These are phyloP conservation scores for Menidia beryllina DNA, from an alignment of 2,113 vertebrate genomes.

Conservation along the genomic window DNA sequence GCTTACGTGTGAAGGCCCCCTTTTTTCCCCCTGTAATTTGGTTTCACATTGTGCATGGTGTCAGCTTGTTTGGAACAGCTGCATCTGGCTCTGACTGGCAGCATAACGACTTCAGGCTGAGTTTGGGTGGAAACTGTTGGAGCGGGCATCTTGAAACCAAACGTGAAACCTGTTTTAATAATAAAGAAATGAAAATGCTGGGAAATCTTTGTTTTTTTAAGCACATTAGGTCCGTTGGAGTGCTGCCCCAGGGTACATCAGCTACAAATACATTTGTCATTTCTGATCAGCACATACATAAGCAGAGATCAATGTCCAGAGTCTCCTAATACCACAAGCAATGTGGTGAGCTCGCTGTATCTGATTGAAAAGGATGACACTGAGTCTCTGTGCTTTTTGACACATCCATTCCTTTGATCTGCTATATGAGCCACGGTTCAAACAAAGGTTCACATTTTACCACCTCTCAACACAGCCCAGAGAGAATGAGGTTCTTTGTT, in stretches of 20 bases:
- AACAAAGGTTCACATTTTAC: conserved; percentile 73
- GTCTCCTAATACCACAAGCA: not conserved
- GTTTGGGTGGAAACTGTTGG: conserved; percentile 3
- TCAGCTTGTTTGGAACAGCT: conserved; percentile 68
- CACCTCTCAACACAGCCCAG: conserved; percentile 39
- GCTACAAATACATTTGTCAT: not conserved
- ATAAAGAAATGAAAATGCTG: not conserved
- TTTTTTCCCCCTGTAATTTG: conserved; percentile 40
- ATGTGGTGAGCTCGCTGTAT: conserved; percentile 18
- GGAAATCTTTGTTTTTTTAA: too few species aligned
- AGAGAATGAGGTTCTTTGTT: conserved; percentile 75
- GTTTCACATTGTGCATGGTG: conserved; percentile 56
- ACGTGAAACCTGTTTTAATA: not conserved
- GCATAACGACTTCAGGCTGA: conserved; percentile 21
- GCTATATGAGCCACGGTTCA: conserved; percentile 68
- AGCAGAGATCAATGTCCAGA: not conserved
- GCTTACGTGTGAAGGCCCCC: conserved; percentile 50
- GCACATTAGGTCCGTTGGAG: not conserved
- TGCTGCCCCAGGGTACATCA: not conserved
- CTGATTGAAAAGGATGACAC: conserved; percentile 19
- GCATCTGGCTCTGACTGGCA: conserved; percentile 50
- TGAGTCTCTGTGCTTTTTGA: conserved; percentile 42
- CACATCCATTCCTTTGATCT: conserved; percentile 72
- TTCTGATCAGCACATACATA: not conserved
- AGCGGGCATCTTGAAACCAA: conserved; percentile 8